phyloP scores from a whole-genome alignment of 2,797 vertebrate genomes.

The Anolis apletophallus region DNA sequence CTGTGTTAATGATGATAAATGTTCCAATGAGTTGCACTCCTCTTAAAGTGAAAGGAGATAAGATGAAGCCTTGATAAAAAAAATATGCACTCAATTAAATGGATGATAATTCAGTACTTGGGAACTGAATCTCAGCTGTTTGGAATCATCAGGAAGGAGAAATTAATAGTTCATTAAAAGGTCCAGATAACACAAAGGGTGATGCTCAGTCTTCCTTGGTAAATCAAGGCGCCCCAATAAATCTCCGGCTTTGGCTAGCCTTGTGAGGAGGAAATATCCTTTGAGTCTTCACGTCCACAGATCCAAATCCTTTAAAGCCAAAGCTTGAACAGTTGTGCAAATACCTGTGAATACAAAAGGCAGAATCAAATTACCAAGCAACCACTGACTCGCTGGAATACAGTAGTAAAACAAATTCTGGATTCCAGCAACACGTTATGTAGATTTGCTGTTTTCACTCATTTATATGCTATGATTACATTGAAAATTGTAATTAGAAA shows the following conservation, averaged over 20 bases:
- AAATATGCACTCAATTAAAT: slow-evolving; percentile 53
- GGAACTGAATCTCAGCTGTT: not conserved
- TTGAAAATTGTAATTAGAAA: not conserved
- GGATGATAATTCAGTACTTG: slow-evolving; percentile 6
- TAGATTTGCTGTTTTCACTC: not conserved
- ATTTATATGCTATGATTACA: not conserved
- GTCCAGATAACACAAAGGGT: slow-evolving; percentile 25
- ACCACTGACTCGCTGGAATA: slow-evolving; percentile 47
- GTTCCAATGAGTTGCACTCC: slow-evolving; percentile 30
- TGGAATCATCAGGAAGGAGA: not conserved
- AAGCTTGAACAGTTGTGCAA: not conserved
- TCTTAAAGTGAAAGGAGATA: not conserved
- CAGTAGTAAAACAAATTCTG: not conserved
- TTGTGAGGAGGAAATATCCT: slow-evolving; percentile 3
- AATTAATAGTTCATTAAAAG: not conserved
- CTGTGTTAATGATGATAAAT: slow-evolving; percentile 33
- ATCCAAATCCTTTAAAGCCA: not conserved
- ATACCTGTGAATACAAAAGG: slow-evolving; percentile 61
- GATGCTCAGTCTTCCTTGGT: slow-evolving; percentile 45
- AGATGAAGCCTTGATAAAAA: slow-evolving; percentile 26
- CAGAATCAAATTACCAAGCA: slow-evolving; percentile 59
- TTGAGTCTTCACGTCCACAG: not conserved
- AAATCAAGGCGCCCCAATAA: slow-evolving; percentile 36
- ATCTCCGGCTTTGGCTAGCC: slow-evolving; percentile 65
- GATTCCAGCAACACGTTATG: not conserved